Base-by-base conservation (phyloP, 2,888 invertebrate genomes). In the Conchocele bisecta region DNA sequence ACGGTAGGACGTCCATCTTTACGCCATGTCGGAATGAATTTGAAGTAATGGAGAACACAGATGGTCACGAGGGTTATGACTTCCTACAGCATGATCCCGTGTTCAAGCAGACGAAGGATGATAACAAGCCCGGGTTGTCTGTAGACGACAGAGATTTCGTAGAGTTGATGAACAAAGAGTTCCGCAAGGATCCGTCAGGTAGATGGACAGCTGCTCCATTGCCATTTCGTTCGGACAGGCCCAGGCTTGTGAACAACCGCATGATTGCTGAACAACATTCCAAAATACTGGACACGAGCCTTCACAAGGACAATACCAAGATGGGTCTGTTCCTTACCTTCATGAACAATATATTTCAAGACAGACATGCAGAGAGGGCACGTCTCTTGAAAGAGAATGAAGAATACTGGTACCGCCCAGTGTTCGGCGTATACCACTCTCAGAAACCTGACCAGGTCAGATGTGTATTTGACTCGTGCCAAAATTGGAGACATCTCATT, bases 351-450 rank as follows among this genome's bases (percentile, higher is more conserved):
- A 31, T 75, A 60, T 15, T 50, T 41, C 44, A 71, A 3, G 63
- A 37, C 11, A 53, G 60, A 4, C 70, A 78, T 26, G 75, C 78
- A 11, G 73, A 76, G 57, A 6, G 64, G 9, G 75, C 75, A 5
- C 73, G 75, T 22, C 35, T 53, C 7, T 29, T 75, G 0, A 7
- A 24, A 20, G 15, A 33, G 0, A 53, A 33, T 15, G 72, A 70
- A 50, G 75, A 80, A 37, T 64, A 61, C 17, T 82, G 67, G 80
- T 78, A 69, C 29, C 50, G 74, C 20, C 77, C 77, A 44, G 60
- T 73, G 11, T 81, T 81, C 48, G 79, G 77, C 1, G 65, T 78
- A 2, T 64, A 70, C 20, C 63, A 77, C 22, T 73, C 69, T 0
- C 35, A 54, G 24, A 65, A 77, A 48, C 72, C 41, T 17, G 39